These are phyloP conservation scores for Diloba caeruleocephala DNA, from an alignment of 2,888 invertebrate genomes.

Conservation along the genomic window DNA sequence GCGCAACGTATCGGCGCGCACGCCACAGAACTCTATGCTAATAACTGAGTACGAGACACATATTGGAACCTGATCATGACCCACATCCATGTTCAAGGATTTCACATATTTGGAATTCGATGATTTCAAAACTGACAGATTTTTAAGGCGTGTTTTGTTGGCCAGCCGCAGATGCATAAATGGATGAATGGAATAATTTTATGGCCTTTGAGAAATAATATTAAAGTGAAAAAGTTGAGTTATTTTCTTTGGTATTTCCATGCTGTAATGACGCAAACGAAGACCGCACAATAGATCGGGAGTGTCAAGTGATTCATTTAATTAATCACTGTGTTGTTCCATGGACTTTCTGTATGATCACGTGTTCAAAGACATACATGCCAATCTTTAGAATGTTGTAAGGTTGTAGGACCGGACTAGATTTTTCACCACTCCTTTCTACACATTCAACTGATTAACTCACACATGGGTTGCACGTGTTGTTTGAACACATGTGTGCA, in stretches of 20 bases:
- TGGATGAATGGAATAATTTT: conserved; percentile 60
- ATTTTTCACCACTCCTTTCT: conserved; percentile 84
- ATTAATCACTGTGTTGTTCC: conserved; percentile 55
- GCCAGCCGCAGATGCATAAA: conserved; percentile 66
- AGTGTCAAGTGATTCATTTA: conserved; percentile 57
- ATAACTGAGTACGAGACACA: conserved; percentile 83
- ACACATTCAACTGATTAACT: conserved; percentile 60
- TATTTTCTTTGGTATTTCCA: conserved; percentile 64
- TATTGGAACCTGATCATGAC: conserved; percentile 87
- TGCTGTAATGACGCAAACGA: conserved; percentile 50
- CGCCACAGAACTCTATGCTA: conserved; percentile 83
- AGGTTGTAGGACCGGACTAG: conserved; percentile 69
- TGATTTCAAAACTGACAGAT: conserved; percentile 84
- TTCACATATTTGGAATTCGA: conserved; percentile 87
- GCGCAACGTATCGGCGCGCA: conserved; percentile 82
- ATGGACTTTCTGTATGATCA: conserved; percentile 37
- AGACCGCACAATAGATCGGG: conserved; percentile 55
- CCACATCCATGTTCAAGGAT: conserved; percentile 88
- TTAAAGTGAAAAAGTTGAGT: conserved; percentile 34
- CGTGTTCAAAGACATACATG: conserved; percentile 49
- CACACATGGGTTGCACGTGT: conserved; percentile 53
- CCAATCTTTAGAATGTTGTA: conserved; percentile 59
- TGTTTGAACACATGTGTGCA: conserved; percentile 58
- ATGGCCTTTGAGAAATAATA: conserved; percentile 34
- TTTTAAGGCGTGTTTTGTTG: conserved; percentile 80